A percentile compares a stretch with the other conserved stretches of the same genome.
These are phyloP conservation scores for Bradypodion pumilum DNA, from an alignment of 2,797 vertebrate species.

Conservation along the genomic window DNA sequence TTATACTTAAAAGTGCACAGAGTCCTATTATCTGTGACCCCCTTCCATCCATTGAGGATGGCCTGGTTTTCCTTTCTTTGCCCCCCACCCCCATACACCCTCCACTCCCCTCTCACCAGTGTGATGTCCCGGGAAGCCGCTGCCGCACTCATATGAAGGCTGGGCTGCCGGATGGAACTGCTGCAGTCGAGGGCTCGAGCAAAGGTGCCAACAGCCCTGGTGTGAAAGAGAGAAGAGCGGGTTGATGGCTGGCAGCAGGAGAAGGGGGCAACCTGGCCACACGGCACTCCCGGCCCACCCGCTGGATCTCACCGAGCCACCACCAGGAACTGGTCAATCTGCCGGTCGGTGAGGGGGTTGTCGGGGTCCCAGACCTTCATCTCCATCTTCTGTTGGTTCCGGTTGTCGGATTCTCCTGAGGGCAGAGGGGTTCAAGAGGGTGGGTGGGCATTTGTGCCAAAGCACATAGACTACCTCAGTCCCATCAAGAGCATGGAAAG, in stretches of 20 bases:
- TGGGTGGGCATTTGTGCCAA: not conserved
- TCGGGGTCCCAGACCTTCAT: constrained; percentile 95
- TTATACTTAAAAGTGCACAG: no score
- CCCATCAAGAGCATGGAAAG: not conserved
- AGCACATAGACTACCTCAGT: rapidly evolving
- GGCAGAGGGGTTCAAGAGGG: not conserved
- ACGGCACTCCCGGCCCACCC: no score
- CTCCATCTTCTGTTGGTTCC: constrained; percentile 93
- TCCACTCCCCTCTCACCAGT: constrained; percentile 78
- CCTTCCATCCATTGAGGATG: not conserved
- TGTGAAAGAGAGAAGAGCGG: not conserved
- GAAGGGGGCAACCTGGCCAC: rapidly evolving
- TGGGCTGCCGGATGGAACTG: constrained; percentile 96
- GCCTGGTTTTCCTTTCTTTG: not conserved
- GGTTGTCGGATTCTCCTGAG: constrained; percentile 83
- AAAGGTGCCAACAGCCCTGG: constrained; percentile 91
- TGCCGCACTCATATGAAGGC: constrained; percentile 94
- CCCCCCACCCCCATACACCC: not conserved
- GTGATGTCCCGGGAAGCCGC: constrained; percentile 95
- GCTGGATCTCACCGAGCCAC: constrained; percentile 86
- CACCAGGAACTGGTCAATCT: constrained; percentile 96
- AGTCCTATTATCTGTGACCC: no score
- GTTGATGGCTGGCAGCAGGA: not conserved
- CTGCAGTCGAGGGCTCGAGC: constrained; percentile 94
- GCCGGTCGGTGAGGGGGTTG: constrained; percentile 92